A percentile compares a stretch with the other conserved stretches of the same genome.
Conservation (phyloP, 2,888 invertebrate genomes). For the Megalurothrips usitatus region DNA sequence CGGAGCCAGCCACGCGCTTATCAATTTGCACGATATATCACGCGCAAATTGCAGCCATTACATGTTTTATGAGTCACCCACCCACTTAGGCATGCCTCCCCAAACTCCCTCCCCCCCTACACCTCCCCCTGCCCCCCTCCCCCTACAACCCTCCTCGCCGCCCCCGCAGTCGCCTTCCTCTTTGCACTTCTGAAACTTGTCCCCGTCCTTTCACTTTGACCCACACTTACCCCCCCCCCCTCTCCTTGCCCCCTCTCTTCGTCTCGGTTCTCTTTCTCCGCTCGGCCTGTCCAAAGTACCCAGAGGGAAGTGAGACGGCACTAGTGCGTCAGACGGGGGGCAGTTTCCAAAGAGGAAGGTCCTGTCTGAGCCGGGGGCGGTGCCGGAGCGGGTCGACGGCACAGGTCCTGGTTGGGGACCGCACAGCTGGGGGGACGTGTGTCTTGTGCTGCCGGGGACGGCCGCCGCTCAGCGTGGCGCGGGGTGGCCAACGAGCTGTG, state of each 20-base stretch:
- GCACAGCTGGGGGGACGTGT: too few relatives aligned
- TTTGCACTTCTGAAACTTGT: neutral
- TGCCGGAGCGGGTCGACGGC: neutral
- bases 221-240: neutral
- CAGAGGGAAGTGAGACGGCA: too few relatives aligned
- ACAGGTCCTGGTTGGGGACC: too few relatives aligned
- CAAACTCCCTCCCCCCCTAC: neutral
- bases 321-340: too few relatives aligned
- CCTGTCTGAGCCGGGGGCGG: neutral
- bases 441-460: too few relatives aligned
- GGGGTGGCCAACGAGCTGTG: too few relatives aligned
- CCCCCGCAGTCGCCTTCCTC: neutral
- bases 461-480: too few relatives aligned
- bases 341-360: neutral
- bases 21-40: conserved; percentile 26
- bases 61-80: conserved; percentile 17
- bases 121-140: neutral
- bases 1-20: conserved; percentile 3
- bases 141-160: neutral
- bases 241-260: neutral
- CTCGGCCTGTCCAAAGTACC: too few relatives aligned
- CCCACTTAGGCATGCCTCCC: neutral
- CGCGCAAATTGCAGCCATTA: conserved; percentile 24
- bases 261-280: neutral
- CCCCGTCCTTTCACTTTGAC: neutral